Percentiles rank a stretch among this genome's conserved stretches.
These are phyloP conservation scores for Ascidia mentula DNA, from an alignment of 23 tunicate species.

Conservation along the genomic window DNA sequence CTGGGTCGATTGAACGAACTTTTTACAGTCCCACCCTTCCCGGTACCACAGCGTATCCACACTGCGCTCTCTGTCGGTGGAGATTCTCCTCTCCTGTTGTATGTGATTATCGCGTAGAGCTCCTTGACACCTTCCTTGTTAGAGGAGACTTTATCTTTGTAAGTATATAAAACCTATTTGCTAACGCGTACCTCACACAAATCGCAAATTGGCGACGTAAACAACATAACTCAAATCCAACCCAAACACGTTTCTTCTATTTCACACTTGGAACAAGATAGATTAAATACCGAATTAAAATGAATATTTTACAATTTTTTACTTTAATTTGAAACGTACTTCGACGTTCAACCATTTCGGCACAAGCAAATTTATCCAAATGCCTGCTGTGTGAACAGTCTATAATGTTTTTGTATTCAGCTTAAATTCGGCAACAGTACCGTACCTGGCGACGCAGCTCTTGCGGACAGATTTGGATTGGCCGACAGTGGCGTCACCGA, in stretches of 20 bases:
- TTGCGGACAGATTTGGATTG: background rate
- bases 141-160: background rate
- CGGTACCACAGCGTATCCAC: background rate
- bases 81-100: background rate
- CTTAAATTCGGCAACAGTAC: background rate
- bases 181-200: no score
- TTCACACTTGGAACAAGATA: no score
- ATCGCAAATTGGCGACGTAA: no score
- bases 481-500: background rate
- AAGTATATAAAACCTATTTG: background rate
- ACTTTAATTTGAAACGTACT: no score
- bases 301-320: no score
- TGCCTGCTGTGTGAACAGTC: background rate
- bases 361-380: no score
- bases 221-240: no score
- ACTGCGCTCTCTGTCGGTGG: slow-evolving; percentile 11
- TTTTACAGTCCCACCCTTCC: background rate
- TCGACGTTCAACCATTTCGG: no score
- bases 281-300: no score
- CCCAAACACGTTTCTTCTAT: no score
- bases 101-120: background rate
- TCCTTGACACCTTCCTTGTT: background rate
- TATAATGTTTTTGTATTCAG: background rate
- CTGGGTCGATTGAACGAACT: background rate
- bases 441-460: background rate